Percentiles rank a stretch among this genome's conserved stretches.
phyloP scores from a whole-genome alignment of 2,113 vertebrate species.

The Lichenostomus cassidix region DNA sequence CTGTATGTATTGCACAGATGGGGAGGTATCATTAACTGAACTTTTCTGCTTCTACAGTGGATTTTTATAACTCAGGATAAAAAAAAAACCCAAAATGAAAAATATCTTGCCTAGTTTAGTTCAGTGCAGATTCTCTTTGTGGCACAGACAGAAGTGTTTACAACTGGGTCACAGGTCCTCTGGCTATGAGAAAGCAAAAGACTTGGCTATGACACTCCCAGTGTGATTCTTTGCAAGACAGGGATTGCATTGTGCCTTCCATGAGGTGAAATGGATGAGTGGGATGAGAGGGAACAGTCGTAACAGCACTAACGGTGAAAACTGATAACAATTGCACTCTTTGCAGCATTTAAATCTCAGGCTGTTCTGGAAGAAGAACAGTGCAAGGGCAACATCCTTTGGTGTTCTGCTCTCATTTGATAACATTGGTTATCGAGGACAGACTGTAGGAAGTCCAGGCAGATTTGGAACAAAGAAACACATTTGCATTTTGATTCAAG shows the following conservation, averaged over 20 bases:
- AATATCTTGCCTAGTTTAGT: neutral
- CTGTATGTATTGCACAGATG: neutral
- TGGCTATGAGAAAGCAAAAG: neutral
- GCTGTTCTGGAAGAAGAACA: neutral
- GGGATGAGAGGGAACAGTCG: neutral
- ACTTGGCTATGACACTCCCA: neutral
- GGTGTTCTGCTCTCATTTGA: neutral
- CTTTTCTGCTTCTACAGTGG: neutral
- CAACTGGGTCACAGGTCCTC: neutral
- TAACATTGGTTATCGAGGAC: neutral
- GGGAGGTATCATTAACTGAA: neutral
- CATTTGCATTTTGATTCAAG: neutral
- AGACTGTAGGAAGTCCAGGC: neutral
- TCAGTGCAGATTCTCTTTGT: neutral
- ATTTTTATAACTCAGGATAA: neutral
- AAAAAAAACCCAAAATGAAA: neutral
- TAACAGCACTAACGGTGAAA: fast-evolving
- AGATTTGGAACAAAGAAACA: neutral
- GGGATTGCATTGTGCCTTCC: neutral
- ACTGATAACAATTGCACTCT: neutral
- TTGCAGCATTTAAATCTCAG: neutral
- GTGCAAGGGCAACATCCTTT: neutral
- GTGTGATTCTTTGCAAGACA: neutral
- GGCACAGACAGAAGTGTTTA: neutral
- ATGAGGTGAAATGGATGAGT: neutral